Percentiles rank a stretch among this genome's conserved stretches.
These are phyloP conservation scores for Coregonus suidteri DNA, from an alignment of 2,797 vertebrate species.

Conservation along the genomic window DNA sequence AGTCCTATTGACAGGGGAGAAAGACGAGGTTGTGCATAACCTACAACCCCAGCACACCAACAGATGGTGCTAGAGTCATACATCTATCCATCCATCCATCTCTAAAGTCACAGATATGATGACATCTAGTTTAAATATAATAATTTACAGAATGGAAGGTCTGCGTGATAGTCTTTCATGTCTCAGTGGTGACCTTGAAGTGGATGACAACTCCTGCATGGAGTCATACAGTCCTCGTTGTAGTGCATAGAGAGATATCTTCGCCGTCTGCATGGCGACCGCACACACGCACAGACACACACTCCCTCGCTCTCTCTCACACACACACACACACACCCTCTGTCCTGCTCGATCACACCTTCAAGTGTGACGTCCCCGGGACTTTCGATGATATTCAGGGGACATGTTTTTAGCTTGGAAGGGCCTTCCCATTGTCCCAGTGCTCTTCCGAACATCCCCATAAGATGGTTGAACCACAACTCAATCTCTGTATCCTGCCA, in stretches of 20 bases:
- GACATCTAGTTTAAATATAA: constrained; percentile 48
- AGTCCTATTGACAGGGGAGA: background rate
- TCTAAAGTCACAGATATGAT: background rate
- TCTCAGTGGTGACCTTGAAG: constrained; percentile 14
- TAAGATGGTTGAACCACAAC: background rate
- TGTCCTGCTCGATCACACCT: background rate
- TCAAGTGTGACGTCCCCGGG: background rate
- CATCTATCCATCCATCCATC: background rate
- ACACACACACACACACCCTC: constrained; percentile 7
- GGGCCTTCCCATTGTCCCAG: background rate
- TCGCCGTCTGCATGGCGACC: background rate
- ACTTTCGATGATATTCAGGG: background rate
- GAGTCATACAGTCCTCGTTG: constrained; percentile 27
- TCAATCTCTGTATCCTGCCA: background rate
- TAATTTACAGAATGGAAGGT: constrained; percentile 43
- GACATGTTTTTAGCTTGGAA: background rate
- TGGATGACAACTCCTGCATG: constrained; percentile 13
- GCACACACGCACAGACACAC: constrained; percentile 13
- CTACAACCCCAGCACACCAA: constrained; percentile 5
- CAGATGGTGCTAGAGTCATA: constrained; percentile 13
- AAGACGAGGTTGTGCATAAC: background rate
- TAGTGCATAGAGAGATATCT: constrained; percentile 36
- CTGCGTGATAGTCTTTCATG: background rate
- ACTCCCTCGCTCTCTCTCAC: background rate
- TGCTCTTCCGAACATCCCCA: background rate